These are phyloP conservation scores for Bombus turneri DNA, from an alignment of 1,140 invertebrate genomes.

Conservation along the genomic window DNA sequence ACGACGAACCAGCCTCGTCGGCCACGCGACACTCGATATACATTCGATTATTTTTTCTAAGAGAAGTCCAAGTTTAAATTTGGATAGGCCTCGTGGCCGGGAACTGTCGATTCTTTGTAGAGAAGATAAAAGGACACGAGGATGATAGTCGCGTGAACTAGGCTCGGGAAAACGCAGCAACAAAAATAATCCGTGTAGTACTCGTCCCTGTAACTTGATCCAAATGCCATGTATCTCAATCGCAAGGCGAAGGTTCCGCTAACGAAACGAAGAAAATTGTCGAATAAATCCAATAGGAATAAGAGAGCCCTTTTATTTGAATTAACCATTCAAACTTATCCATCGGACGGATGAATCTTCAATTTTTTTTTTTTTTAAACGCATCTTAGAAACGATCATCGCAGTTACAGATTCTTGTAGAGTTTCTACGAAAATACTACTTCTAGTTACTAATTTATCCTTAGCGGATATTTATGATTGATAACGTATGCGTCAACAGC, in stretches of 20 bases:
- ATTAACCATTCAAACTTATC: too few relatives aligned
- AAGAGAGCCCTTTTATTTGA: too few relatives aligned
- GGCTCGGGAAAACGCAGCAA: conserved; percentile 31
- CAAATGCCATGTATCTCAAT: background rate
- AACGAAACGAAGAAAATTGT: background rate
- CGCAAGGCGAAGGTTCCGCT: background rate
- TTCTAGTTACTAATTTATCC: accelerated
- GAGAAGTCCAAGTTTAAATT: conserved; percentile 62
- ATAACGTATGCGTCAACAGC: background rate
- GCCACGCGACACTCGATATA: conserved; percentile 45
- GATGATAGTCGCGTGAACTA: too few relatives aligned
- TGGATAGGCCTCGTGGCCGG: conserved; percentile 46
- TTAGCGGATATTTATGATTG: too few relatives aligned
- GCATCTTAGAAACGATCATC: too few relatives aligned
- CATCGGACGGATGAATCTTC: too few relatives aligned
- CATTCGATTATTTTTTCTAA: conserved; percentile 49
- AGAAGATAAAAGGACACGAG: too few relatives aligned
- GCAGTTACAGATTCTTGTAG: accelerated
- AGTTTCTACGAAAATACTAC: too few relatives aligned
- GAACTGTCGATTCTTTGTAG: background rate
- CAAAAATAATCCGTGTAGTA: background rate
- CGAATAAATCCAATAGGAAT: conserved; percentile 2
- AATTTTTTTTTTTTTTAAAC: too few relatives aligned
- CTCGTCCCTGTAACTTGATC: background rate
- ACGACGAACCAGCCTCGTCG: conserved; percentile 25